Conservation (phyloP, 2,888 invertebrate genomes). For the Cyclophora albipunctata region DNA sequence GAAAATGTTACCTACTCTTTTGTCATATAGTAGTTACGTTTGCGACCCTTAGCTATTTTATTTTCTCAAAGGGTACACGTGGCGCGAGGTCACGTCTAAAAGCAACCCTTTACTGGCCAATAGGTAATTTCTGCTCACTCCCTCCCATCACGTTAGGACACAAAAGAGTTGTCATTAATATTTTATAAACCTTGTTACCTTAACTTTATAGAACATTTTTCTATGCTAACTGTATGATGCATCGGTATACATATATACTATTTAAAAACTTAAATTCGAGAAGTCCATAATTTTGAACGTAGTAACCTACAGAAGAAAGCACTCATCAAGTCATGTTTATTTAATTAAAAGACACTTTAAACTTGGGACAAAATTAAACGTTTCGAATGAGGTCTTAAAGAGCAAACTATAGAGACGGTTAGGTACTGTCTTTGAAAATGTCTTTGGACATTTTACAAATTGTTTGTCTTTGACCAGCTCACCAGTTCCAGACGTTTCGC, state of each 20-base stretch:
- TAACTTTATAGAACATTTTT: too few species aligned
- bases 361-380: too few species aligned
- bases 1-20: conserved; percentile 6
- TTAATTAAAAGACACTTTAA: too few species aligned
- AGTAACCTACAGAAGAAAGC: too few species aligned
- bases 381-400: not conserved
- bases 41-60: conserved; percentile 18
- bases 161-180: conserved; percentile 32
- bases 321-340: too few species aligned
- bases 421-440: not conserved
- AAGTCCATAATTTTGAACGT: too few species aligned
- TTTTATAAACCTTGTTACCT: conserved; percentile 17
- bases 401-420: not conserved
- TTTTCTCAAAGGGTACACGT: conserved; percentile 28
- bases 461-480: too few species aligned
- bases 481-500: too few species aligned
- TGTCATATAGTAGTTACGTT: conserved; percentile 16
- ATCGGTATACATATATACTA: too few species aligned
- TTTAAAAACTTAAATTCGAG: too few species aligned
- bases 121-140: conserved; percentile 37
- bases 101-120: conserved; percentile 33
- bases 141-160: conserved; percentile 24
- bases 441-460: not conserved
- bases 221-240: too few species aligned
- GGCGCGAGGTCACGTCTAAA: conserved; percentile 29